Evolutionary conservation across 92 coral and sea anemone species (phyloP), one percentile per base, ranked within the genome.

Genomic region (Heliopora coerulea): DNA sequence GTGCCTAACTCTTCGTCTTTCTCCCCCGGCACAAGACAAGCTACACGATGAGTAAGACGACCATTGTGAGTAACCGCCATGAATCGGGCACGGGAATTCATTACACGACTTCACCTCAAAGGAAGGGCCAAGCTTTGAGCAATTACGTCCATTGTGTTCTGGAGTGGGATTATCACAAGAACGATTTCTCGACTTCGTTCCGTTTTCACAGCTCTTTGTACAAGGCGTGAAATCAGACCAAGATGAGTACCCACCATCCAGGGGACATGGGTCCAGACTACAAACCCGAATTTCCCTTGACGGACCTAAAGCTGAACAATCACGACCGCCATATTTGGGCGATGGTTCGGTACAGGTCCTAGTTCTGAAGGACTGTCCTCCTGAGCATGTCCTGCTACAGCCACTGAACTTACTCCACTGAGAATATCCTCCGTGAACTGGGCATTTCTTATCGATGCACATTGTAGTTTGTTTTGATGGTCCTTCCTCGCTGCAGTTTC

Each of bases 61-160:
- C 92, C 92, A 88, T 11, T 24, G 29, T 23, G 89, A 54, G 80
- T 88, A 88, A 59, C 67, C 39, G 12, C 92, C 92, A 58, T 84
- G 72, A 52, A 84, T 74, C 1, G 92, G 92, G 58, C 92, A 88
- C 12, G 61, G 79, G 10, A 74, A 72, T 48, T 72, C 59, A 49
- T 84, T 88, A 31, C 92, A 88, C 1, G 46, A 30, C 66, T 34
- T 29, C 0, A 35, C 54, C 59, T 84, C 86, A 2, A 50, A 29
- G 15, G 40, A 17, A 23, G 74, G 84, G 39, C 92, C 92, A 1
- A 84, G 65, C 8, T 12, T 33, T 12, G 86, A 48, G 73, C 92
- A 88, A 54, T 84, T 34, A 20, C 50, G 74, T 0, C 92, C 92
- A 39, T 86, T 88, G 44, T 84, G 31, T 46, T 34, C 58, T 3